A percentile compares a stretch with the other conserved stretches of the same genome.
These are phyloP conservation scores for Hermaeophaga mercurialis DNA, from an alignment of 2,888 invertebrate species.

Conservation along the genomic window DNA sequence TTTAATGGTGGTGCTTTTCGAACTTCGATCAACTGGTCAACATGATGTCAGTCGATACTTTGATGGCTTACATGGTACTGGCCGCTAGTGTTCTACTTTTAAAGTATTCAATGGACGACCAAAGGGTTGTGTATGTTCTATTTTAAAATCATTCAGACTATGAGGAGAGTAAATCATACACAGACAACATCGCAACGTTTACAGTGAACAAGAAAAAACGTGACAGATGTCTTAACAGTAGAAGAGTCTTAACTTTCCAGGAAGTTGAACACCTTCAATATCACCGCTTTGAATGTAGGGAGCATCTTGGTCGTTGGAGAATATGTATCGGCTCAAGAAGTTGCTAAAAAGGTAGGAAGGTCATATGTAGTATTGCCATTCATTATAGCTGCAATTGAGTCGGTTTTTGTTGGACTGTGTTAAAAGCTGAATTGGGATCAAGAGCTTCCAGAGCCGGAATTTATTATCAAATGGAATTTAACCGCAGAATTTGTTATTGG, in stretches of 20 bases:
- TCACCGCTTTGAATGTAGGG: slow-evolving; percentile 82
- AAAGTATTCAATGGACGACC: too few relatives aligned
- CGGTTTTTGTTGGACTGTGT: slow-evolving; percentile 83
- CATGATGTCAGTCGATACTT: too few relatives aligned
- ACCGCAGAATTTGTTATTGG: slow-evolving; percentile 88
- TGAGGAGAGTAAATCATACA: too few relatives aligned
- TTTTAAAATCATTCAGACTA: too few relatives aligned
- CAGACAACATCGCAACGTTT: too few relatives aligned
- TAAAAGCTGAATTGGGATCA: slow-evolving; percentile 92
- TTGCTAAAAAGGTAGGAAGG: slow-evolving; percentile 79
- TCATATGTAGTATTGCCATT: slow-evolving; percentile 87
- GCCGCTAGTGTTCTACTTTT: too few relatives aligned
- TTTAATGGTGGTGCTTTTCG: too few relatives aligned
- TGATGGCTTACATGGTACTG: too few relatives aligned
- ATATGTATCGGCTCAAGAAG: slow-evolving; percentile 85
- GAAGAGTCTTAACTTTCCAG: slow-evolving; percentile 63
- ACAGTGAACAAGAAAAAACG: slow-evolving; percentile 54
- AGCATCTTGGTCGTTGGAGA: slow-evolving; percentile 89
- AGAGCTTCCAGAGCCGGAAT: slow-evolving; percentile 85
- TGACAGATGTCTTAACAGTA: slow-evolving; percentile 49
- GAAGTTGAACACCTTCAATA: slow-evolving; percentile 78
- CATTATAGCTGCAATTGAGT: slow-evolving; percentile 84
- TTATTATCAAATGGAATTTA: slow-evolving; percentile 92
- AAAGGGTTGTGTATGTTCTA: too few relatives aligned
- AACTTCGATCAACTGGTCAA: too few relatives aligned